These are phyloP conservation scores for Coregonus suidteri DNA, from an alignment of 2,797 vertebrate species.

Conservation along the genomic window DNA sequence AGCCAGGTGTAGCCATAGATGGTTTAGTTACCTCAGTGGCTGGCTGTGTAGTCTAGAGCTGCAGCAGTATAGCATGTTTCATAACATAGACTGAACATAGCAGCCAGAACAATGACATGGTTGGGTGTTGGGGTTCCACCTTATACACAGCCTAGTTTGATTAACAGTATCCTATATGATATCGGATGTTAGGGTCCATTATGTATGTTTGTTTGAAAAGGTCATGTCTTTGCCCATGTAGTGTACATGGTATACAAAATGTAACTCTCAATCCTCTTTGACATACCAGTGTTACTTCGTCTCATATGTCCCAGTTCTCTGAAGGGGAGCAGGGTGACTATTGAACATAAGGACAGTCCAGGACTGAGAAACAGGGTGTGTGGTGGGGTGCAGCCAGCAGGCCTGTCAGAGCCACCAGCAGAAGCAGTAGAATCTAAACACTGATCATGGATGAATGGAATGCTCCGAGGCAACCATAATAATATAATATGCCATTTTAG, in stretches of 20 bases:
- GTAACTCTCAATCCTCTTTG: not conserved
- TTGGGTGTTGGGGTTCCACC: not conserved
- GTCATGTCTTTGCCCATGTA: not conserved
- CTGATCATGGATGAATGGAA: not conserved
- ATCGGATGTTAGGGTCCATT: not conserved
- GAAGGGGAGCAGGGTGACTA: not conserved
- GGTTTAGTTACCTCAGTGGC: not conserved
- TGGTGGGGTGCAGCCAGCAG: not conserved
- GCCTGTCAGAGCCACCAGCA: not conserved
- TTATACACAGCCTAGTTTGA: not conserved
- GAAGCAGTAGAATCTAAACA: not conserved
- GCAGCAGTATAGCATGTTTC: slow-evolving; percentile 34
- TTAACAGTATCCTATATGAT: not conserved
- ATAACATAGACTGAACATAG: slow-evolving; percentile 19
- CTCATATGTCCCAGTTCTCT: not conserved
- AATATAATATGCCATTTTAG: too few relatives aligned
- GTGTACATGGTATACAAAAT: not conserved
- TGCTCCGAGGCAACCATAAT: not conserved
- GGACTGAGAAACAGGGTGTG: not conserved
- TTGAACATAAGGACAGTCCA: not conserved
- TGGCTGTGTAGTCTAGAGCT: not conserved
- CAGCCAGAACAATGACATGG: not conserved
- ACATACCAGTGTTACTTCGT: not conserved
- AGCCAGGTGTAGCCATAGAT: not conserved
- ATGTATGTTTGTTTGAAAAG: too few relatives aligned